These are phyloP conservation scores for Tympanuchus pallidicinctus DNA, from an alignment of 2,113 vertebrate genomes.

Conservation along the genomic window DNA sequence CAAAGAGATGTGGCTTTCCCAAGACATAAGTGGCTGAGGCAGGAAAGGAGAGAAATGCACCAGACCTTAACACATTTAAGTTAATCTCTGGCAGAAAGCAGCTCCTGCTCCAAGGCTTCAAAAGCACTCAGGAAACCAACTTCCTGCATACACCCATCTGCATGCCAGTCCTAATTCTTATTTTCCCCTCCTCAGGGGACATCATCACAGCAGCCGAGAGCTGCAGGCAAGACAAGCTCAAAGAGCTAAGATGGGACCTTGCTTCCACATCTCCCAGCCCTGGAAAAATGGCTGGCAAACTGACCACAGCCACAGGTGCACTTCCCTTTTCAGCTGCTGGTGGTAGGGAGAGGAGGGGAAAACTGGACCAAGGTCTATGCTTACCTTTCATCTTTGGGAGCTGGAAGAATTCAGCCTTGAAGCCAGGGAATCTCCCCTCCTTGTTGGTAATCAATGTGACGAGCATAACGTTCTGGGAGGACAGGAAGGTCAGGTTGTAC, in stretches of 20 bases:
- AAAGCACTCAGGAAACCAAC: background rate
- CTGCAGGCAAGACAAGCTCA: background rate
- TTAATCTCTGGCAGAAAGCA: background rate
- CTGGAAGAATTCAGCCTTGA: slow-evolving; percentile 88
- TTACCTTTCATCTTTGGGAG: slow-evolving; percentile 71
- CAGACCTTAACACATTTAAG: background rate
- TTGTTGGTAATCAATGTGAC: slow-evolving; percentile 86
- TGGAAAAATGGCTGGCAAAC: background rate
- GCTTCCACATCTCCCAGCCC: background rate
- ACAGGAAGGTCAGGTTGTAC: slow-evolving; percentile 87
- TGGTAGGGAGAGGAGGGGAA: background rate
- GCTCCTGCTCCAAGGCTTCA: background rate
- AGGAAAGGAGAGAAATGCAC: background rate
- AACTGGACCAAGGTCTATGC: background rate
- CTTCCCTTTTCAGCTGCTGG: background rate
- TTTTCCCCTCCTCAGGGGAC: background rate
- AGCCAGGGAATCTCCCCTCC: slow-evolving; percentile 82
- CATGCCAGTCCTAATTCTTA: background rate
- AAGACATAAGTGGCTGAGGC: background rate
- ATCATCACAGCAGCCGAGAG: background rate
- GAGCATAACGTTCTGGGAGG: slow-evolving; percentile 92
- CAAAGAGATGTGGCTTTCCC: background rate
- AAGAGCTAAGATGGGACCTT: background rate
- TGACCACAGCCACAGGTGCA: background rate
- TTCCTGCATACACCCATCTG: background rate